Percentiles rank a stretch among this genome's conserved stretches.
Conservation (phyloP, 2,797 vertebrate species). For the Basileuterus tristriatus region DNA sequence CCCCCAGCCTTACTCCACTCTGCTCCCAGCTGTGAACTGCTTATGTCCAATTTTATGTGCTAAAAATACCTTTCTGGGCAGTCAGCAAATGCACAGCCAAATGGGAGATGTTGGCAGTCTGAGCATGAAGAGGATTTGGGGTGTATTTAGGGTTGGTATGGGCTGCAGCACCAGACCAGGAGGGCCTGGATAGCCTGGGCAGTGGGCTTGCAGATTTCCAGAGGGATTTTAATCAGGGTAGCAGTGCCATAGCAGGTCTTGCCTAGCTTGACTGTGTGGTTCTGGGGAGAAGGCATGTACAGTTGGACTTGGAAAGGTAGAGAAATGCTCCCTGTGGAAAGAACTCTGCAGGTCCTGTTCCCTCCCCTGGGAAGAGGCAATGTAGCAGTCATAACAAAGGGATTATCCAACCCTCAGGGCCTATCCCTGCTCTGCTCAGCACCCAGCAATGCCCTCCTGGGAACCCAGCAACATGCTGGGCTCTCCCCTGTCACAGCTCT, state of each 20-base stretch:
- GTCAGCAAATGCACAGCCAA: neutral
- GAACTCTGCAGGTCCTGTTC: neutral
- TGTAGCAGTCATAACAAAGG: neutral
- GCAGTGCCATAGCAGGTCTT: neutral
- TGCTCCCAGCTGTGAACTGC: neutral
- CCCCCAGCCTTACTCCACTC: neutral
- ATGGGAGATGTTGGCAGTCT: neutral
- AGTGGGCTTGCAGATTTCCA: neutral
- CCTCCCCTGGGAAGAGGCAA: neutral
- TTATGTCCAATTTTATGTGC: neutral
- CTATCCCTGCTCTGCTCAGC: neutral
- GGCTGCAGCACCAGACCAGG: neutral
- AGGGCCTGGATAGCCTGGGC: neutral
- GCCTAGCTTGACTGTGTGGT: neutral
- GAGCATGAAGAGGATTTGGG: neutral
- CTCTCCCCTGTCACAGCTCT: neutral
- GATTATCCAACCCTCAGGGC: neutral
- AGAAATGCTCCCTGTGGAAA: neutral
- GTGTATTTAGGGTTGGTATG: neutral
- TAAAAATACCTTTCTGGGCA: neutral
- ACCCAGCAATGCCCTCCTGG: neutral
- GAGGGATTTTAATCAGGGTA: fast-evolving
- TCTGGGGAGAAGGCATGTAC: neutral
- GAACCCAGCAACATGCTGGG: neutral
- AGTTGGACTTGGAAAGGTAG: neutral